phyloP scores from a whole-genome alignment of 2,888 invertebrate species.

The Corbicula japonica region DNA sequence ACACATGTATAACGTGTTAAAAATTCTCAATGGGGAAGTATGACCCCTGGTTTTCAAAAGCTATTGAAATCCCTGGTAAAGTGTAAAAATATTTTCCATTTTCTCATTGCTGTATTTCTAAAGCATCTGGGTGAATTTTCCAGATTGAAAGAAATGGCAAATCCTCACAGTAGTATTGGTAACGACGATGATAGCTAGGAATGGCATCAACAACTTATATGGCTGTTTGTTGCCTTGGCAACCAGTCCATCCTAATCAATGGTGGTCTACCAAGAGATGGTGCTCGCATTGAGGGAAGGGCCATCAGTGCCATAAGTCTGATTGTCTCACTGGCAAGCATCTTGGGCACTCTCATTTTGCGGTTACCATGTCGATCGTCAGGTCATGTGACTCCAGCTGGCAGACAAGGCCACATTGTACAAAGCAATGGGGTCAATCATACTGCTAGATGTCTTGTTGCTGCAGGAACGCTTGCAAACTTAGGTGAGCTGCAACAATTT shows the following conservation, averaged over 20 bases:
- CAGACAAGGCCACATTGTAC: conserved; percentile 23
- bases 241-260: conserved; percentile 46
- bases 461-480: conserved; percentile 55
- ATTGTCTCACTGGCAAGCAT: conserved; percentile 49
- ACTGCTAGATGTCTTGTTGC: conserved; percentile 45
- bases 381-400: neutral
- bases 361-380: conserved; percentile 48
- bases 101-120: too few species aligned
- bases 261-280: conserved; percentile 28
- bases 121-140: too few species aligned
- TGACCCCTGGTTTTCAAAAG: too few species aligned
- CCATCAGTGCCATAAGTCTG: conserved; percentile 47
- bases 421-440: conserved; percentile 46
- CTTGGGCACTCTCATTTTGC: conserved; percentile 36
- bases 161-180: too few species aligned
- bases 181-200: too few species aligned
- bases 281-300: conserved; percentile 39
- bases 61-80: too few species aligned
- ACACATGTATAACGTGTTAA: too few species aligned
- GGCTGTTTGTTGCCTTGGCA: conserved; percentile 64
- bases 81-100: too few species aligned
- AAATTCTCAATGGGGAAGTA: too few species aligned
- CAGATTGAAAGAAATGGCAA: too few species aligned
- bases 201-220: conserved; percentile 63
- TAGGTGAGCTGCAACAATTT: conserved; percentile 57